Conservation (phyloP, 2,113 vertebrate genomes). For the Alosa alosa region DNA sequence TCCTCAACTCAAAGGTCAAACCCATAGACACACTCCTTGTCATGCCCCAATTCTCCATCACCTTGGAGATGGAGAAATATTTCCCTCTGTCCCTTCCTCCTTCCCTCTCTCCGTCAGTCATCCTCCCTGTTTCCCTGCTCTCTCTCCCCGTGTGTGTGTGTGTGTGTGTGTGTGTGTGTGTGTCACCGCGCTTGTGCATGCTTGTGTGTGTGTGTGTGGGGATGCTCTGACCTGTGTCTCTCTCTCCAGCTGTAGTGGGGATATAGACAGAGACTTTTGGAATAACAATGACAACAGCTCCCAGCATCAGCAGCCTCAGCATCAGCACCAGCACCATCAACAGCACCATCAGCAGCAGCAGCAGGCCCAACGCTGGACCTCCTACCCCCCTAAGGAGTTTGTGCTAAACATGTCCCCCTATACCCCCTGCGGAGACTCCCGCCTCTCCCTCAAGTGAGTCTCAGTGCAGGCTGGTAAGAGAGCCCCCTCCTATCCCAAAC, state of each 20-base stretch:
- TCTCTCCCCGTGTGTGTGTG: neutral
- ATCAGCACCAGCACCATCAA: no score
- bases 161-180: neutral
- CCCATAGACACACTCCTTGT: no score
- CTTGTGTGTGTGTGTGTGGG: slow-evolving; percentile 31
- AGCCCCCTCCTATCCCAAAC: slow-evolving; percentile 49
- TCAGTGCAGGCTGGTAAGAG: slow-evolving; percentile 76
- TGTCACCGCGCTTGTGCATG: neutral
- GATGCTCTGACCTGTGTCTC: slow-evolving; percentile 60
- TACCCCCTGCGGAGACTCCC: slow-evolving; percentile 96
- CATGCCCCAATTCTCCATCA: no score
- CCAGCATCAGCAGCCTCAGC: slow-evolving; percentile 81
- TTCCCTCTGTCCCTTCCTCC: neutral
- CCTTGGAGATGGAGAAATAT: slow-evolving; percentile 34
- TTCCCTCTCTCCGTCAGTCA: slow-evolving; percentile 2
- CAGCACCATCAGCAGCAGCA: neutral
- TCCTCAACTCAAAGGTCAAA: neutral
- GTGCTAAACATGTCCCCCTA: slow-evolving; percentile 99
- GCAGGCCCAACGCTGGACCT: slow-evolving; percentile 77
- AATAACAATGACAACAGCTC: slow-evolving; percentile 99
- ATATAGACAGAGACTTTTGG: slow-evolving; percentile 99
- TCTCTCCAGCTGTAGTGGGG: slow-evolving; percentile 84
- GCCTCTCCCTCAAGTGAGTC: slow-evolving; percentile 99
- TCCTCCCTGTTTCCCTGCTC: neutral
- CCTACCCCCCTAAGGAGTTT: slow-evolving; percentile 99